Evolutionary conservation across 2,888 invertebrate species (phyloP).

Genomic region (Nomada fabriciana): DNA sequence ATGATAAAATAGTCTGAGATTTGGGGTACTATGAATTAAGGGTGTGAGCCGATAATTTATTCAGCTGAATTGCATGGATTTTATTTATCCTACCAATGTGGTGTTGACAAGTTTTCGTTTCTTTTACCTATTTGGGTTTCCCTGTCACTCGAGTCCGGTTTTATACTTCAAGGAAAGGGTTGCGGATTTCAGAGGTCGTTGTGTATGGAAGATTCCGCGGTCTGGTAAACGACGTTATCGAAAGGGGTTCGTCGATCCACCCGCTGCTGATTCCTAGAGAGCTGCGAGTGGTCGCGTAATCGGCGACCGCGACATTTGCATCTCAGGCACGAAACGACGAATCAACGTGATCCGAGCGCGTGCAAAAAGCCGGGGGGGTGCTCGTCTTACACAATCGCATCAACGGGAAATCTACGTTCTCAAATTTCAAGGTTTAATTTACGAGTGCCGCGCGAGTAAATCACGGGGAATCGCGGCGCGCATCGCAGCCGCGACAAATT

Average conservation of each 20-base stretch:
- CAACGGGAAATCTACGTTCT: slow-evolving; percentile 63
- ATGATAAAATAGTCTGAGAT: too few relatives aligned
- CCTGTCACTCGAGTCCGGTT: neutral
- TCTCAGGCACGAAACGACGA: slow-evolving; percentile 57
- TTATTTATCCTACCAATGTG: too few relatives aligned
- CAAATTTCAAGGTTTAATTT: slow-evolving; percentile 64
- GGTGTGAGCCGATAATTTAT: too few relatives aligned
- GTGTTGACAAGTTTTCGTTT: too few relatives aligned
- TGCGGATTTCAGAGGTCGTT: too few relatives aligned
- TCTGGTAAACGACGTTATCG: slow-evolving; percentile 5
- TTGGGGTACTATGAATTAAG: too few relatives aligned
- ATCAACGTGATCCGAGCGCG: slow-evolving; percentile 38
- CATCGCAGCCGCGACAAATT: slow-evolving; percentile 59
- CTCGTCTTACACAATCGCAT: slow-evolving; percentile 63
- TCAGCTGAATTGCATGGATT: too few relatives aligned
- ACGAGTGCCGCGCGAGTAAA: slow-evolving; percentile 60
- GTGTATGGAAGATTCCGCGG: neutral
- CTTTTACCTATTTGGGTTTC: too few relatives aligned
- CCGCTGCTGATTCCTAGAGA: slow-evolving; percentile 6
- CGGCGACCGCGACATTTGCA: slow-evolving; percentile 47
- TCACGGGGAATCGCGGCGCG: slow-evolving; percentile 48
- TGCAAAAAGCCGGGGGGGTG: slow-evolving; percentile 34
- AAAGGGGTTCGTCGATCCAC: slow-evolving; percentile 10
- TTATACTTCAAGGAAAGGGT: neutral
- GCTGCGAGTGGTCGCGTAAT: slow-evolving; percentile 31